A percentile compares a stretch with the other conserved stretches of the same genome.
phyloP scores from a whole-genome alignment of 1,140 invertebrate genomes.

The Myzus persicae region DNA sequence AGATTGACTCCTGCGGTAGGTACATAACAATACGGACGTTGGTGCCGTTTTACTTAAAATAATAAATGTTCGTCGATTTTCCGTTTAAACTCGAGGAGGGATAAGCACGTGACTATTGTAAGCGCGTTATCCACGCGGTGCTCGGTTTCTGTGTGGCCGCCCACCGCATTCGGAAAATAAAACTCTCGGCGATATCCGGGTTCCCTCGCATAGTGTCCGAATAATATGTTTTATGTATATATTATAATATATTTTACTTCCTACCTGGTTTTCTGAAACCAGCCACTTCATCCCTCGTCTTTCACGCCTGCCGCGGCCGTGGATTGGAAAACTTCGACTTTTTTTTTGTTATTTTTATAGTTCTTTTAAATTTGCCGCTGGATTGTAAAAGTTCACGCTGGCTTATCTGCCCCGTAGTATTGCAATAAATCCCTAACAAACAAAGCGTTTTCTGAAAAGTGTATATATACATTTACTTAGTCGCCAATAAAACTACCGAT shows the following conservation, averaged over 20 bases:
- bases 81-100: background rate
- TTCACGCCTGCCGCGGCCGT: background rate
- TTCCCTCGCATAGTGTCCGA: background rate
- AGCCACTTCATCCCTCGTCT: background rate
- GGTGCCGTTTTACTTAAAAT: background rate
- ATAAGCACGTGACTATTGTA: background rate
- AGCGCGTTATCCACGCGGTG: background rate
- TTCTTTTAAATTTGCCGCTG: background rate
- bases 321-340: slow-evolving; percentile 42
- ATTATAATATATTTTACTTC: slow-evolving; percentile 16
- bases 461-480: slow-evolving; percentile 46
- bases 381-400: background rate
- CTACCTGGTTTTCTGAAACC: background rate
- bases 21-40: background rate
- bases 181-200: background rate
- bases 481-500: slow-evolving; percentile 44
- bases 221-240: background rate
- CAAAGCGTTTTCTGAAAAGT: slow-evolving; percentile 38
- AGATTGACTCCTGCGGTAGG: background rate
- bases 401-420: background rate
- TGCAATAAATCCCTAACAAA: slow-evolving; percentile 20
- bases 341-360: slow-evolving; percentile 1
- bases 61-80: slow-evolving; percentile 18
- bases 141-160: background rate
- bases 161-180: background rate